Evolutionary conservation across 1,140 invertebrate genomes (phyloP).

Genomic region (Zaprionus capensis): DNA sequence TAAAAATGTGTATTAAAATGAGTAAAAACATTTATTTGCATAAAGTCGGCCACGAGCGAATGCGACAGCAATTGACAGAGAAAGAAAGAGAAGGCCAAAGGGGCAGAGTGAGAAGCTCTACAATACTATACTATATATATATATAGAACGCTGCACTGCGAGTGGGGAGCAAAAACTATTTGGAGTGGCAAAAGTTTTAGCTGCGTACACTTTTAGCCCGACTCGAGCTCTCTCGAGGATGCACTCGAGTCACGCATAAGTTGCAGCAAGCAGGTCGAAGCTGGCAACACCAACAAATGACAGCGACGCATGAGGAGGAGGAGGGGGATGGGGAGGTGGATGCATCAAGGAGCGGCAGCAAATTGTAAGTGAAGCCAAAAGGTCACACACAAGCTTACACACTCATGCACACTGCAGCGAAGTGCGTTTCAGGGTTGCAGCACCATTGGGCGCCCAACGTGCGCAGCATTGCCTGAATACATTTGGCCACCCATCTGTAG

Average conservation of each 20-base stretch:
- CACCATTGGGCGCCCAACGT: conserved; percentile 3
- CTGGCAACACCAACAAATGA: conserved; percentile 68
- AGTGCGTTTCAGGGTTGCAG: conserved; percentile 49
- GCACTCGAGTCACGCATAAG: conserved; percentile 81
- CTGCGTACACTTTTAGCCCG: conserved; percentile 73
- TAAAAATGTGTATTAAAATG: conserved; percentile 83
- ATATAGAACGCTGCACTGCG: conserved; percentile 4
- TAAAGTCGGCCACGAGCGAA: conserved; percentile 67
- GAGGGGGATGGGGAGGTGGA: background rate
- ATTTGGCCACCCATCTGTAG: background rate
- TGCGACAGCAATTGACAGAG: conserved; percentile 58
- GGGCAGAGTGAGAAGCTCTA: background rate
- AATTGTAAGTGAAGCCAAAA: conserved; percentile 80
- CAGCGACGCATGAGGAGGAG: conserved; percentile 23
- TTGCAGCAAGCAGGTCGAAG: conserved; percentile 76
- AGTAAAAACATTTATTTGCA: conserved; percentile 83
- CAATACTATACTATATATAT: background rate
- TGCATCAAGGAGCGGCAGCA: conserved; percentile 42
- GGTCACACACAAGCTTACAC: conserved; percentile 46
- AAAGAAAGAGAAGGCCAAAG: background rate
- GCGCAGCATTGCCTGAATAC: background rate
- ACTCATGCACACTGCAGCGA: conserved; percentile 1
- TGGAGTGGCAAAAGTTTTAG: conserved; percentile 80
- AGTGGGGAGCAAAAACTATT: conserved; percentile 61
- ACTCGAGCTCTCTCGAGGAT: conserved; percentile 71